Percentiles rank a stretch among this genome's conserved stretches.
phyloP scores from a whole-genome alignment of 2,888 invertebrate species.

The Patella pellucida region DNA sequence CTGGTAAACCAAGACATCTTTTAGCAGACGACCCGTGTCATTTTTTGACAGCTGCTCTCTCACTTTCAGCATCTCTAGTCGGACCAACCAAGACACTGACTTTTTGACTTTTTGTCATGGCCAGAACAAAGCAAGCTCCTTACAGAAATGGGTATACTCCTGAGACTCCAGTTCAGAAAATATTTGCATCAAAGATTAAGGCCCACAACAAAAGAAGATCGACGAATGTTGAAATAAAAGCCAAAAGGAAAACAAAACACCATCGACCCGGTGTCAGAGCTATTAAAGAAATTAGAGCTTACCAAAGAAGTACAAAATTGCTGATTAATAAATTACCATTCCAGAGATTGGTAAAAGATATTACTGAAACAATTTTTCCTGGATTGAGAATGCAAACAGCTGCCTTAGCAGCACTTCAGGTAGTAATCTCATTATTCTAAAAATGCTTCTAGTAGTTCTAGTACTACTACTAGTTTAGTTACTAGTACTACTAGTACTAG shows the following conservation, averaged over 20 bases:
- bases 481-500: too few relatives aligned
- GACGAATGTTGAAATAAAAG: background rate
- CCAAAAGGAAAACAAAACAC: constrained; percentile 9
- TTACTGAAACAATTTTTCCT: background rate
- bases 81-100: too few relatives aligned
- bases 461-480: too few relatives aligned
- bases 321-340: constrained; percentile 18
- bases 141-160: constrained; percentile 7
- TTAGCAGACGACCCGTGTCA: constrained; percentile 17
- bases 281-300: constrained; percentile 22
- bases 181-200: constrained; percentile 19
- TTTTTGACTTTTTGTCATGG: constrained; percentile 16
- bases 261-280: constrained; percentile 17
- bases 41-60: too few relatives aligned
- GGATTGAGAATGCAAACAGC: constrained; percentile 20
- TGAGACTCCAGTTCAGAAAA: constrained; percentile 12
- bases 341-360: constrained; percentile 23
- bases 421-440: background rate
- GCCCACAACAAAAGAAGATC: background rate
- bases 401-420: constrained; percentile 21
- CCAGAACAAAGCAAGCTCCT: constrained; percentile 28
- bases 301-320: constrained; percentile 19
- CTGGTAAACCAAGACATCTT: background rate
- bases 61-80: too few relatives aligned
- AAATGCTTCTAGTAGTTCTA: background rate